Conservation (phyloP, 2,113 vertebrate species). For the Herpailurus yagouaroundi region DNA sequence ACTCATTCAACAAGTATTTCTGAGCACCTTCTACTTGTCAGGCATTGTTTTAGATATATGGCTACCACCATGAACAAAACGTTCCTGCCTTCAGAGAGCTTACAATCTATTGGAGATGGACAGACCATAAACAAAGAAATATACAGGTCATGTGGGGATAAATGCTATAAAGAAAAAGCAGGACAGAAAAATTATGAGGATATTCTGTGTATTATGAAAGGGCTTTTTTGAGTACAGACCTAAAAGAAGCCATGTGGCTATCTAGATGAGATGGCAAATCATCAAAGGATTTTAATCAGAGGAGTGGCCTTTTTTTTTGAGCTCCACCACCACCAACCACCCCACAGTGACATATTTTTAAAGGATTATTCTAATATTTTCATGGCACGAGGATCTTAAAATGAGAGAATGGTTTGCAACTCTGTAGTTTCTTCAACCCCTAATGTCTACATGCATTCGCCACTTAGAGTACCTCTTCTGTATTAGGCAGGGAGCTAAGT, state of each 20-base stretch:
- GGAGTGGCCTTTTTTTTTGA: background rate
- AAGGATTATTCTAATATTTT: slow-evolving; percentile 2
- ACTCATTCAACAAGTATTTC: background rate
- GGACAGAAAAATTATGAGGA: background rate
- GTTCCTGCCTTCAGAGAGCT: slow-evolving; percentile 10
- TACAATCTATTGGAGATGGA: background rate
- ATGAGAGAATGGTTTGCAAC: background rate
- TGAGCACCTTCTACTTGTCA: background rate
- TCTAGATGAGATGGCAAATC: background rate
- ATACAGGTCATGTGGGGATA: background rate
- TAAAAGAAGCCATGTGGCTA: background rate
- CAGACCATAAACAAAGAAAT: background rate
- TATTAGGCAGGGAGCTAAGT: background rate
- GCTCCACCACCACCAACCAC: background rate
- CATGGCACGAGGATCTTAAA: background rate
- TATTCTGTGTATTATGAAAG: background rate
- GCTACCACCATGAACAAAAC: slow-evolving; percentile 34
- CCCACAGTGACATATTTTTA: background rate
- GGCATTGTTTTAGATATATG: background rate
- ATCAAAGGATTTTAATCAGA: slow-evolving; percentile 18
- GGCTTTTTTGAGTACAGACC: background rate
- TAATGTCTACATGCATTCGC: background rate
- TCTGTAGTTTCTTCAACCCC: background rate
- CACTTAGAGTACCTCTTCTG: background rate
- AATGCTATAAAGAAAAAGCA: background rate